Conservation (phyloP, 1,140 invertebrate genomes). For the Heliconius congener region DNA sequence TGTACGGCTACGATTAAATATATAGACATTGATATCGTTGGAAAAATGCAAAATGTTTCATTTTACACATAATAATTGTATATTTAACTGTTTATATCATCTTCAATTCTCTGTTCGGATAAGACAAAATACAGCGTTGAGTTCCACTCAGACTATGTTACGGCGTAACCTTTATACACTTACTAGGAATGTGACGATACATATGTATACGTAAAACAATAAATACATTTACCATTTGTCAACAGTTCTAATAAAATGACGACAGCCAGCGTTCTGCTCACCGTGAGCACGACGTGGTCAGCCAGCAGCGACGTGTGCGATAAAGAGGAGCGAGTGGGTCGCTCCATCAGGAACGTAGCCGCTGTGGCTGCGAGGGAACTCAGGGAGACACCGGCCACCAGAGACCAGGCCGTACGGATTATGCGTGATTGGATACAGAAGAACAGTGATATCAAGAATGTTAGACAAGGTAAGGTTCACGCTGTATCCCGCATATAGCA, state of each 20-base stretch:
- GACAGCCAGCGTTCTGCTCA: constrained; percentile 66
- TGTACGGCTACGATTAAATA: too few species aligned
- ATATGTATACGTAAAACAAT: too few species aligned
- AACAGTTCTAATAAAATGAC: constrained; percentile 52
- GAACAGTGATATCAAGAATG: constrained; percentile 85
- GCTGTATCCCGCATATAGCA: too few species aligned
- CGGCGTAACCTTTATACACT: too few species aligned
- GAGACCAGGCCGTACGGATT: constrained; percentile 83
- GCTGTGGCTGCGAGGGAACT: constrained; percentile 83
- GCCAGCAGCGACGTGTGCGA: constrained; percentile 58
- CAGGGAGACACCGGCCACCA: constrained; percentile 83
- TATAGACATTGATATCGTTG: too few species aligned
- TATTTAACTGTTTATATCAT: too few species aligned
- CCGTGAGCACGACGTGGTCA: constrained; percentile 61
- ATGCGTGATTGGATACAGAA: constrained; percentile 86
- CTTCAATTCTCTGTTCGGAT: too few species aligned
- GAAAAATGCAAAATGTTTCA: too few species aligned
- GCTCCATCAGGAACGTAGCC: constrained; percentile 43
- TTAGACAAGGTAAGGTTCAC: constrained; percentile 81
- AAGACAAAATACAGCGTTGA: too few species aligned
- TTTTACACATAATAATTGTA: too few species aligned
- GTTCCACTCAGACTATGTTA: too few species aligned
- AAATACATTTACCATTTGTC: not conserved
- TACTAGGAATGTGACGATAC: too few species aligned
- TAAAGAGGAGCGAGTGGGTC: constrained; percentile 46